Evolutionary conservation across 2,113 vertebrate genomes (phyloP).

Genomic region (Triplophysa siluroides): DNA sequence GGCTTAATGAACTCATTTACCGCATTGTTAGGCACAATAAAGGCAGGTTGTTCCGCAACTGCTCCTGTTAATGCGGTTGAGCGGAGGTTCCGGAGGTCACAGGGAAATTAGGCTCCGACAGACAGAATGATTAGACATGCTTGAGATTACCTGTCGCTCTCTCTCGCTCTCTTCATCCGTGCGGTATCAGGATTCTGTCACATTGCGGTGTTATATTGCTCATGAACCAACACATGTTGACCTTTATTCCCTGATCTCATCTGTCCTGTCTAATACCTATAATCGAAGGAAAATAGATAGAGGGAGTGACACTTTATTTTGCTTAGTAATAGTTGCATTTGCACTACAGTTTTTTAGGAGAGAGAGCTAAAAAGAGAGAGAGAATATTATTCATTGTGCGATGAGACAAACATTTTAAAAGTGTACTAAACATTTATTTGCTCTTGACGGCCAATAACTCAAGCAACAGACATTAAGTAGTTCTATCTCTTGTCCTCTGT

Average conservation of each 20-base stretch:
- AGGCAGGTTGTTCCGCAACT: slow-evolving; percentile 59
- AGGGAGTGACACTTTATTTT: neutral
- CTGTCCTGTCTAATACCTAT: slow-evolving; percentile 53
- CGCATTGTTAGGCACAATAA: slow-evolving; percentile 72
- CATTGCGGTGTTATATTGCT: slow-evolving; percentile 40
- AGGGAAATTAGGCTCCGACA: slow-evolving; percentile 65
- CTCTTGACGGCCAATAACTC: slow-evolving; percentile 37
- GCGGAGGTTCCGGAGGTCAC: slow-evolving; percentile 63
- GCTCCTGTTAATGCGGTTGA: slow-evolving; percentile 64
- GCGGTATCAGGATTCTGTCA: slow-evolving; percentile 26
- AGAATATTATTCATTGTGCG: slow-evolving; percentile 11
- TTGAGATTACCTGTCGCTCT: slow-evolving; percentile 54
- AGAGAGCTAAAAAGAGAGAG: neutral
- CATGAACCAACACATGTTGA: slow-evolving; percentile 40
- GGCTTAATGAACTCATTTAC: slow-evolving; percentile 69
- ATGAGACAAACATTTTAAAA: slow-evolving; percentile 7
- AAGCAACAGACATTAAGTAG: slow-evolving; percentile 44
- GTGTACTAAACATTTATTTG: slow-evolving; percentile 45
- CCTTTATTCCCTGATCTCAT: slow-evolving; percentile 40
- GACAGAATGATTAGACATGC: slow-evolving; percentile 64
- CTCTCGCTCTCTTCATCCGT: slow-evolving; percentile 44
- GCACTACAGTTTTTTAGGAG: too few species aligned
- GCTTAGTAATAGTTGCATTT: too few species aligned
- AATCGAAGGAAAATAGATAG: slow-evolving; percentile 58
- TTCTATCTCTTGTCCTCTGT: slow-evolving; percentile 41